A percentile compares a stretch with the other conserved stretches of the same genome.
These are phyloP conservation scores for Eubasilissa regina DNA, from an alignment of 1,140 invertebrate species.

Conservation along the genomic window DNA sequence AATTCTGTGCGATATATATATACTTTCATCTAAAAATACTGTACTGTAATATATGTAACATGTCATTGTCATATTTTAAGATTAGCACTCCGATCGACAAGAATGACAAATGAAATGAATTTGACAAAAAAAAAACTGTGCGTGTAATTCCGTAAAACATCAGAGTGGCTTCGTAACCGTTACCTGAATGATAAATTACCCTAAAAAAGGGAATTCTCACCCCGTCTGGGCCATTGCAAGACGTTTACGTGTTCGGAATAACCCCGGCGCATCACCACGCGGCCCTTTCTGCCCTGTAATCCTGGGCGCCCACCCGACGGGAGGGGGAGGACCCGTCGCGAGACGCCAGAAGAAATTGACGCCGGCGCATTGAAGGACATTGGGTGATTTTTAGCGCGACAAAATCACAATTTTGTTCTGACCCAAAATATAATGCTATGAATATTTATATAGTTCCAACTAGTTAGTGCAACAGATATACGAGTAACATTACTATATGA, in stretches of 20 bases:
- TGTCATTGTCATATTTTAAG: too few species aligned
- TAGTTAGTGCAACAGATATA: too few species aligned
- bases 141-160: not conserved
- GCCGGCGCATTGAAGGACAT: not conserved
- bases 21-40: too few species aligned
- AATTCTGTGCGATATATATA: too few species aligned
- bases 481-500: too few species aligned
- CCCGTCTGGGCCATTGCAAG: slow-evolving; percentile 47
- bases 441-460: too few species aligned
- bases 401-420: too few species aligned
- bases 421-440: too few species aligned
- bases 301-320: slow-evolving; percentile 25
- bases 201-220: slow-evolving; percentile 2
- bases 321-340: not conserved
- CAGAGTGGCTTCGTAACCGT: not conserved
- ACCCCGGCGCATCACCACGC: slow-evolving; percentile 37
- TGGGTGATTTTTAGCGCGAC: too few species aligned
- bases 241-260: slow-evolving; percentile 54
- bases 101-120: not conserved
- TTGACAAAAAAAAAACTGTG: not conserved
- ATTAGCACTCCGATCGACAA: too few species aligned
- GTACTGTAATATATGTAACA: too few species aligned
- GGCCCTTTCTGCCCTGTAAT: slow-evolving; percentile 51
- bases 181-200: slow-evolving; percentile 11
- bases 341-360: slow-evolving; percentile 5